Evolutionary conservation across 2,797 vertebrate genomes (phyloP), one percentile per base, ranked within the genome.

Genomic region (Bryconaethiops microstoma): DNA sequence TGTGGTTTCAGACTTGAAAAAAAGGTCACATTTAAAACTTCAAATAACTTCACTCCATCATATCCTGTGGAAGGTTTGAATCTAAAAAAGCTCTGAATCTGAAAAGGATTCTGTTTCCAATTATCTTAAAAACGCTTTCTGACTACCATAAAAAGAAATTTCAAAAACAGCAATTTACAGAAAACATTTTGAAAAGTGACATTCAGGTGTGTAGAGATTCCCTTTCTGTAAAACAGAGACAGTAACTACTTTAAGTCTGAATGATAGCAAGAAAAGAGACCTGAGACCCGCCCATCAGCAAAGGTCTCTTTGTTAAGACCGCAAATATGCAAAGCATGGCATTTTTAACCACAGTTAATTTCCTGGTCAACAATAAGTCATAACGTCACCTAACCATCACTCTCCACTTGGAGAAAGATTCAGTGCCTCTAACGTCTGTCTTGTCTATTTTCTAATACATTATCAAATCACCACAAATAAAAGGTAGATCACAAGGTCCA

Each of bases 41-140:
- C 89, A 86, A 83, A 84, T 81, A 91, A 92, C 90, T 93, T 91
- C 89, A 81, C 89, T 91, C 89, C 92, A 93, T 85, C 91, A 91
- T 92, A 91, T 87, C 90, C 89, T 84, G 87, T 85, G 86, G 86
- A 86, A 71, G 83, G 80, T 89, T 88, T 82, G 88, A 89, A 88
- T 87, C 85, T 79, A 89, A 85, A 81, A 89, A 52, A 10, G 48
- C 48, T 50, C 78, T 60, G 45, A 80, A 71, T 80, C 54, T 19
- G 72, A 88, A 84, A 85, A 78, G 75, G 78, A 65, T 50, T 50
- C 48, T 9, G 7, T 65, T 40, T 39, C 16, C 2, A 35, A 19
- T 65, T 65, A 79, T 75, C 83, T 74, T 86, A 79, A 68, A 67
- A 67, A 67, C 25, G 39, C 17, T 42, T 42, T 67, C n/a, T 14